Percentiles rank a stretch among this genome's conserved stretches.
phyloP scores from a whole-genome alignment of 1,140 invertebrate species.

The Eulimnadia texana region DNA sequence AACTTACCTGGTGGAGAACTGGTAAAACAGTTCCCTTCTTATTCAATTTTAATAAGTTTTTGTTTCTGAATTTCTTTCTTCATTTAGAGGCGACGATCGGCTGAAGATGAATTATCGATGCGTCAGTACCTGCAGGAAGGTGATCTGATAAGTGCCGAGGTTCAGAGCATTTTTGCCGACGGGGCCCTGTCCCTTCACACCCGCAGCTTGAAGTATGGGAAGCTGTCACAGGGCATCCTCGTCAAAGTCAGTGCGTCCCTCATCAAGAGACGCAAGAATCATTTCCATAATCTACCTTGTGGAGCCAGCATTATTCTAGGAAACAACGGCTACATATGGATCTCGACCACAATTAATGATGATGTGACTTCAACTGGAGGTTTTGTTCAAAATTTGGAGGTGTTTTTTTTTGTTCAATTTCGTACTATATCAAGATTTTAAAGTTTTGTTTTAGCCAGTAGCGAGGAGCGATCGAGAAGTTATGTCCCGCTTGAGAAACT shows the following conservation, averaged over 20 bases:
- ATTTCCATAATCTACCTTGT: constrained; percentile 85
- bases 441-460: constrained; percentile 43
- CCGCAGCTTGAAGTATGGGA: constrained; percentile 92
- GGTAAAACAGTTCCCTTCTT: background rate
- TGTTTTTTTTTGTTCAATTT: constrained; percentile 18
- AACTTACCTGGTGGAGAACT: constrained; percentile 66
- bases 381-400: constrained; percentile 62
- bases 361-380: constrained; percentile 57
- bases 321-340: constrained; percentile 94
- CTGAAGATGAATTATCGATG: constrained; percentile 97
- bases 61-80: background rate
- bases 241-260: constrained; percentile 85
- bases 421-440: constrained; percentile 9
- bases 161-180: constrained; percentile 81
- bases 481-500: constrained; percentile 76
- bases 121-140: constrained; percentile 85
- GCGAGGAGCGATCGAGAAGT: constrained; percentile 54
- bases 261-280: constrained; percentile 84
- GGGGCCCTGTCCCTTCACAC: constrained; percentile 87
- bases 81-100: constrained; percentile 63
- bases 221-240: constrained; percentile 73
- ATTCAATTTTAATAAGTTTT: background rate
- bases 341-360: constrained; percentile 52
- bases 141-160: constrained; percentile 93
- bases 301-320: constrained; percentile 86